Conservation (phyloP, 2,888 invertebrate species). For the Ecdyonurus torrentis region DNA sequence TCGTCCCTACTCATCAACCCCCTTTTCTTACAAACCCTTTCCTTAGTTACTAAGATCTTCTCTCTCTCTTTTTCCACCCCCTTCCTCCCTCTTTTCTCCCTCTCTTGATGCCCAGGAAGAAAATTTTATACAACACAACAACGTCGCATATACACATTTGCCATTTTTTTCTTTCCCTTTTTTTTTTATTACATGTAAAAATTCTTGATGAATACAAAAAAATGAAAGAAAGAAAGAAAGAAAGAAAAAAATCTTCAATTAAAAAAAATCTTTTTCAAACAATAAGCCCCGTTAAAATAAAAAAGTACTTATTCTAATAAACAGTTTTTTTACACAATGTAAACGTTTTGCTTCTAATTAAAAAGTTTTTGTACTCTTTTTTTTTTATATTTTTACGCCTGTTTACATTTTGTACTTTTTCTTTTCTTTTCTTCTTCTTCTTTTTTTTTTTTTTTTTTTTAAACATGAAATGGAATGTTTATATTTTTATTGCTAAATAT, state of each 20-base stretch:
- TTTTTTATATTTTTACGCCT: neutral
- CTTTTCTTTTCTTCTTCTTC: too few species aligned
- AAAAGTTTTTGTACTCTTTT: neutral
- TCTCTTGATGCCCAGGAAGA: slow-evolving; percentile 1
- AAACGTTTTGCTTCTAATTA: neutral
- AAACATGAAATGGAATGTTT: too few species aligned
- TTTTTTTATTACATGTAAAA: too few species aligned
- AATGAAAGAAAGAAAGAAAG: neutral
- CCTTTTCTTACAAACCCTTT: neutral
- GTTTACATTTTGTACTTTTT: too few species aligned
- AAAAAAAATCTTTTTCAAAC: neutral
- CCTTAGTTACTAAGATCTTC: slow-evolving; percentile 3
- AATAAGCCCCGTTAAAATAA: neutral
- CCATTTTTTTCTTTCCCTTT: neutral
- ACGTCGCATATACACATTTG: neutral
- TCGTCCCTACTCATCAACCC: slow-evolving; percentile 1
- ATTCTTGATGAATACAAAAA: too few species aligned
- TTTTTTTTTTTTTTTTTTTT: too few species aligned
- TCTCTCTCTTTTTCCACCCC: too few species aligned
- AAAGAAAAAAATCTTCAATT: neutral
- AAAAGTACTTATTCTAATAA: neutral
- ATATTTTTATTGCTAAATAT: too few species aligned
- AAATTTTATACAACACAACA: slow-evolving; percentile 4
- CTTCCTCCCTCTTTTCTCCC: neutral
- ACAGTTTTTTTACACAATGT: neutral